These are phyloP conservation scores for Crocodylus rhombifer DNA, from an alignment of 2,797 vertebrate genomes.

Conservation along the genomic window DNA sequence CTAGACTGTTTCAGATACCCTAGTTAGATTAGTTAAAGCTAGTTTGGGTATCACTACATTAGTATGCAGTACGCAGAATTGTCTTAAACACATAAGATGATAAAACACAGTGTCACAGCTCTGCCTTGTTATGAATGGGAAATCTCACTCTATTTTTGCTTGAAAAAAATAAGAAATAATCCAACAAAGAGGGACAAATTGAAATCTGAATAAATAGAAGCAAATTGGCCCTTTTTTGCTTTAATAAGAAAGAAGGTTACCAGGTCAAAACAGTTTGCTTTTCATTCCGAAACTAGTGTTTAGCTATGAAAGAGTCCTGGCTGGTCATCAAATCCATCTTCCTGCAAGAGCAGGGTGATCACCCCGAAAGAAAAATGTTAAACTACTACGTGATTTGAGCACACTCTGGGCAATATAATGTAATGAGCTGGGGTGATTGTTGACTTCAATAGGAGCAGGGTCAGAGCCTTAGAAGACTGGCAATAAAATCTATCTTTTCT, in stretches of 20 bases:
- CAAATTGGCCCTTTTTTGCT: fast-evolving
- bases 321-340: background rate
- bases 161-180: background rate
- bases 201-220: background rate
- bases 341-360: background rate
- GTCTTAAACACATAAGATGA: background rate
- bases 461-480: background rate
- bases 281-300: background rate
- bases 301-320: background rate
- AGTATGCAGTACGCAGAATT: background rate
- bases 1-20: background rate
- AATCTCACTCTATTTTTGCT: background rate
- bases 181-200: background rate
- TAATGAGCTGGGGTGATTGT: background rate
- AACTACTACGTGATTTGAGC: background rate
- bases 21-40: background rate
- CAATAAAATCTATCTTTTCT: background rate
- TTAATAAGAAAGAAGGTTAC: background rate
- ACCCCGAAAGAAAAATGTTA: background rate
- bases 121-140: background rate
- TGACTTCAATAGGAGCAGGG: background rate
- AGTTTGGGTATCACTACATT: background rate
- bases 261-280: background rate
- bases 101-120: fast-evolving
- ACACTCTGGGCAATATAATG: background rate